A percentile compares a stretch with the other conserved stretches of the same genome.
Evolutionary conservation across 2,888 invertebrate genomes (phyloP).

Genomic region (Gymnocheta viridis): DNA sequence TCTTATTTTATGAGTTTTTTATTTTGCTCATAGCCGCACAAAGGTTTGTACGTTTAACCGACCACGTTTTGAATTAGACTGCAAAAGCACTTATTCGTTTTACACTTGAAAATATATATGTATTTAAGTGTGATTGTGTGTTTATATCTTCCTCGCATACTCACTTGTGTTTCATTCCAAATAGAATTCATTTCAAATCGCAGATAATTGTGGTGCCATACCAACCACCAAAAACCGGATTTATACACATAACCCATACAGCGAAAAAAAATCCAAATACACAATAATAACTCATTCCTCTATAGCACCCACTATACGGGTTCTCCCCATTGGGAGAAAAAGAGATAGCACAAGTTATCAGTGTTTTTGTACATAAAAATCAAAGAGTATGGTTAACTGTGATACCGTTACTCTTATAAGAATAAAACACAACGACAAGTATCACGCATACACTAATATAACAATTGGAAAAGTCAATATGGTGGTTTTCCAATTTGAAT

Average conservation of each 20-base stretch:
- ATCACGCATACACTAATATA: background rate
- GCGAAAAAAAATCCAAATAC: background rate
- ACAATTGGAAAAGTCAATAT: constrained; percentile 58
- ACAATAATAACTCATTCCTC: constrained; percentile 11
- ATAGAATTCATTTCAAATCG: constrained; percentile 62
- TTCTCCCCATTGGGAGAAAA: constrained; percentile 6
- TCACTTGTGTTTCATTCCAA: constrained; percentile 60
- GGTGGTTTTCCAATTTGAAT: constrained; percentile 64
- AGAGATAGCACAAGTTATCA: constrained; percentile 8
- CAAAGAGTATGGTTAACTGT: constrained; percentile 54
- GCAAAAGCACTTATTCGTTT: constrained; percentile 29
- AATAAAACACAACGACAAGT: constrained; percentile 7
- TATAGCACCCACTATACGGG: constrained; percentile 48
- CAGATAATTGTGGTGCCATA: constrained; percentile 70
- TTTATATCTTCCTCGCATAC: background rate
- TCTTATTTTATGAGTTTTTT: constrained; percentile 22
- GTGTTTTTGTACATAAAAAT: constrained; percentile 37
- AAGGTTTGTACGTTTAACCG: constrained; percentile 47
- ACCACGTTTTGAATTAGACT: constrained; percentile 63
- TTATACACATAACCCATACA: constrained; percentile 49
- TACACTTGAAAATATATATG: constrained; percentile 8
- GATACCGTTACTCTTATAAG: constrained; percentile 53
- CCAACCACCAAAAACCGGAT: constrained; percentile 70
- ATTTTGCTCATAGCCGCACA: constrained; percentile 36
- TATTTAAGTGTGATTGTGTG: constrained; percentile 23